Percentiles rank a stretch among this genome's conserved stretches.
phyloP scores from a whole-genome alignment of 2,113 vertebrate genomes.

The Oryctolagus cuniculus region DNA sequence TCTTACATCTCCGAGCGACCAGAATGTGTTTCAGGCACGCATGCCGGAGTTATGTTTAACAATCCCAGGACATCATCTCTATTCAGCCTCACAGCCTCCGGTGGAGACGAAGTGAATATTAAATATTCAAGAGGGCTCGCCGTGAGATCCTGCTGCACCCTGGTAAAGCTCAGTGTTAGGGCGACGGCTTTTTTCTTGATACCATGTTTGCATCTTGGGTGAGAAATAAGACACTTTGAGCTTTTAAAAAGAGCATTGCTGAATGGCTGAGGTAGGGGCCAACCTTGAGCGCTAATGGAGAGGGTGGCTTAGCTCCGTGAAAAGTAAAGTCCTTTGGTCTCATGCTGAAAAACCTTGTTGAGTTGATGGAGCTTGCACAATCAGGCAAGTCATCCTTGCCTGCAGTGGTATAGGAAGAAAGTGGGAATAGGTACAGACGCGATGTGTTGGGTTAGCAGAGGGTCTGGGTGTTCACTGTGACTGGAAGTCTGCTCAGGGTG shows the following conservation, averaged over 20 bases:
- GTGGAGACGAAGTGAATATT: conserved; percentile 82
- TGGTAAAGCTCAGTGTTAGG: conserved; percentile 35
- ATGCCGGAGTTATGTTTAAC: conserved; percentile 75
- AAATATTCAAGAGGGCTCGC: conserved; percentile 51
- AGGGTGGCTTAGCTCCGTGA: background rate
- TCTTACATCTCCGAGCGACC: conserved; percentile 58
- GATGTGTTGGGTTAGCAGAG: background rate
- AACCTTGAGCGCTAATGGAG: conserved; percentile 38
- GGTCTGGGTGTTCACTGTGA: background rate
- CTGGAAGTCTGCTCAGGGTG: background rate
- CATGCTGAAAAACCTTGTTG: conserved; percentile 25
- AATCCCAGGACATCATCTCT: conserved; percentile 77
- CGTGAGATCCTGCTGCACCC: conserved; percentile 25
- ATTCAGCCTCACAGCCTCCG: conserved; percentile 79
- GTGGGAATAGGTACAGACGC: background rate
- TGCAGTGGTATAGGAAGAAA: background rate
- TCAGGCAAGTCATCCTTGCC: background rate
- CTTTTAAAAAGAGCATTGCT: conserved; percentile 64
- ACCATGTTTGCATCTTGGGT: conserved; percentile 67
- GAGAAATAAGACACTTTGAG: conserved; percentile 67
- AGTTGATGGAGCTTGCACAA: background rate
- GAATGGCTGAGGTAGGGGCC: conserved; percentile 39
- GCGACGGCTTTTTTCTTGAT: conserved; percentile 25
- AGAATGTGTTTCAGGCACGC: conserved; percentile 68
- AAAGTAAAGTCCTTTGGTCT: conserved; percentile 56